Base-by-base conservation (phyloP, 2,797 vertebrate genomes). In the Thripadectes ignobilis region DNA sequence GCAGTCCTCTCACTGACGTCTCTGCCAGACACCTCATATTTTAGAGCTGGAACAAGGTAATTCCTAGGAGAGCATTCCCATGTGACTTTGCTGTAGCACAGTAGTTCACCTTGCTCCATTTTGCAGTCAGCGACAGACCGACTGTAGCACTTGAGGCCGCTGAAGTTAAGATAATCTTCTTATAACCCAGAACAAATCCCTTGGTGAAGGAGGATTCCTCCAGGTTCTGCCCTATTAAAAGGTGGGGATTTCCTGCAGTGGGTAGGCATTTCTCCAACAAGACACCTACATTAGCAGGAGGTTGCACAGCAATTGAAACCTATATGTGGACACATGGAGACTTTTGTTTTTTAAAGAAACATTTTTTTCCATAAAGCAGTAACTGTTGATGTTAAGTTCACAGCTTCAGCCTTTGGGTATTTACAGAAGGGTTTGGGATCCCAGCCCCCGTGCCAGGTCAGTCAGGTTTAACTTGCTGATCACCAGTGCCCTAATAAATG, bases 101-200 rank as follows among this genome's bases (percentile, higher is more conserved):
- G 66, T 24, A 59, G 85, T 92, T 96, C 94, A 94, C 91, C 94
- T 95, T 95, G 91, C 87, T 95, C 91, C 62, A 57, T 76, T 93
- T 92, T 93, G 75, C 85, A 87, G 84, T n/a, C 57, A 43, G 89
- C 2, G 1, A 52, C 2, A 7, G 78, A 57, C 24, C 0, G 1
- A 32, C 18, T 0, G 3, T n/a, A 45, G 77, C 83, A 93, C 62
- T 89, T 67, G 59, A 63, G 90, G 85, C 68, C 57, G 9, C 65
- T 6, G 16, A 36, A 16, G 76, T 66, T 52, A 39, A 91, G 57
- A 59, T 76, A 73, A 89, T 95, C 87, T 77, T 65, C 49, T 89
- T 74, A 54, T 46, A 74, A 24, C 41, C 38, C 38, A 36, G 72
- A 67, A 36, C 2, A 22, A 93, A 88, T 91, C 85, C 87, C 57